Percentiles rank a stretch among this genome's conserved stretches.
These are phyloP conservation scores for Asobara japonica DNA, from an alignment of 1,140 invertebrate genomes.

Conservation along the genomic window DNA sequence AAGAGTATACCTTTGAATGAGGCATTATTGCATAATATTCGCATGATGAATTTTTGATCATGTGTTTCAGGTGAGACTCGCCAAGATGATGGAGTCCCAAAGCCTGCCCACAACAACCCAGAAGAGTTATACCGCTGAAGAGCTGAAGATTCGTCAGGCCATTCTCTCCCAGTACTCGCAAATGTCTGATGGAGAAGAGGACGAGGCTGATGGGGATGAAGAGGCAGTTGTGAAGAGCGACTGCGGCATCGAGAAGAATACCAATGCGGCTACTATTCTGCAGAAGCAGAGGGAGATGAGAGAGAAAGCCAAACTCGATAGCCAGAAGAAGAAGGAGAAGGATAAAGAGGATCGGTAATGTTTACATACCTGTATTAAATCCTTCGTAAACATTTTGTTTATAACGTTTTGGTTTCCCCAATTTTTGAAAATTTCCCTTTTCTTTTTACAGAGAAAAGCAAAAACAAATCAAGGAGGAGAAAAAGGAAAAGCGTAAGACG, in stretches of 20 bases:
- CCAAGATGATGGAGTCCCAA: constrained; percentile 79
- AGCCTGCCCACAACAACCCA: constrained; percentile 74
- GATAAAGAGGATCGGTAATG: constrained; percentile 85
- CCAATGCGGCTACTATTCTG: constrained; percentile 78
- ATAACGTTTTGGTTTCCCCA: not conserved
- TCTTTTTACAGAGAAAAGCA: constrained; percentile 78
- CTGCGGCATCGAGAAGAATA: constrained; percentile 76
- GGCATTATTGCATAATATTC: too few relatives aligned
- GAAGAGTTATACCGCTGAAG: constrained; percentile 77
- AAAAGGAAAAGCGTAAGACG: constrained; percentile 88
- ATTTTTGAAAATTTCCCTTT: constrained; percentile 26
- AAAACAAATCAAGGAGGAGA: constrained; percentile 84
- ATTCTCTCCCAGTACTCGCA: constrained; percentile 87
- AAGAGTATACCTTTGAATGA: too few relatives aligned
- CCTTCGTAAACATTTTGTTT: too few relatives aligned
- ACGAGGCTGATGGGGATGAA: constrained; percentile 66
- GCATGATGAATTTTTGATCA: too few relatives aligned
- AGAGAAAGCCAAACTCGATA: constrained; percentile 80
- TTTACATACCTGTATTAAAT: not conserved
- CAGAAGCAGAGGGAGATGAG: constrained; percentile 80
- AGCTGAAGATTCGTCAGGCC: constrained; percentile 80
- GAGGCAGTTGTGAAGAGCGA: constrained; percentile 52
- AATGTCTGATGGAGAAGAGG: constrained; percentile 75
- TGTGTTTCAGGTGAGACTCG: constrained; percentile 78
- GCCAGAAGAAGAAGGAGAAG: constrained; percentile 86